A percentile compares a stretch with the other conserved stretches of the same genome.
Conservation (phyloP, 2,797 vertebrate species). For the Siniperca obscura region DNA sequence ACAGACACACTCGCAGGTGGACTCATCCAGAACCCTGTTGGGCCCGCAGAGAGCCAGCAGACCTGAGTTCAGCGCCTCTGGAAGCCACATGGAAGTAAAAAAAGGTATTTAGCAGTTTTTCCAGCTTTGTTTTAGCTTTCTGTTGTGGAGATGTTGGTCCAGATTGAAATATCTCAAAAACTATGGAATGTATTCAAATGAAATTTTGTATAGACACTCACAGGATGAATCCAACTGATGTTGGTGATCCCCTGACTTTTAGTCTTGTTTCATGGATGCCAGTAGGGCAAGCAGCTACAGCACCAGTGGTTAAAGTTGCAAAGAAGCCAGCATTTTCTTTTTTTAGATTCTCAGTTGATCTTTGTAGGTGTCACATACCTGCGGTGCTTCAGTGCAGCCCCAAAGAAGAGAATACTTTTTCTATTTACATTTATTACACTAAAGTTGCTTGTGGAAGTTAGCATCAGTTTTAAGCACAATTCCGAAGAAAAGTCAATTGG, state of each 20-base stretch:
- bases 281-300: conserved; percentile 18
- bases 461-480: neutral
- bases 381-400: conserved; percentile 11
- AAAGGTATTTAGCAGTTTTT: neutral
- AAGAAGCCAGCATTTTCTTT: conserved; percentile 22
- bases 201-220: neutral
- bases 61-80: conserved; percentile 75
- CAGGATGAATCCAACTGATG: neutral
- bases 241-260: neutral
- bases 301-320: conserved; percentile 16
- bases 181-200: neutral
- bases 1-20: conserved; percentile 82
- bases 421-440: conserved; percentile 7
- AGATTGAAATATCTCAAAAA: neutral
- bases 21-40: conserved; percentile 80
- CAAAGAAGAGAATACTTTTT: neutral
- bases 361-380: neutral
- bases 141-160: neutral
- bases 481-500: neutral
- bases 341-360: neutral
- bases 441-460: neutral
- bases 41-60: conserved; percentile 84
- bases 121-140: neutral
- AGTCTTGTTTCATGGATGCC: conserved; percentile 2
- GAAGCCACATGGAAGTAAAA: conserved; percentile 21